Conservation (phyloP, 2,113 vertebrate species). For the Lagenorhynchus albirostris region DNA sequence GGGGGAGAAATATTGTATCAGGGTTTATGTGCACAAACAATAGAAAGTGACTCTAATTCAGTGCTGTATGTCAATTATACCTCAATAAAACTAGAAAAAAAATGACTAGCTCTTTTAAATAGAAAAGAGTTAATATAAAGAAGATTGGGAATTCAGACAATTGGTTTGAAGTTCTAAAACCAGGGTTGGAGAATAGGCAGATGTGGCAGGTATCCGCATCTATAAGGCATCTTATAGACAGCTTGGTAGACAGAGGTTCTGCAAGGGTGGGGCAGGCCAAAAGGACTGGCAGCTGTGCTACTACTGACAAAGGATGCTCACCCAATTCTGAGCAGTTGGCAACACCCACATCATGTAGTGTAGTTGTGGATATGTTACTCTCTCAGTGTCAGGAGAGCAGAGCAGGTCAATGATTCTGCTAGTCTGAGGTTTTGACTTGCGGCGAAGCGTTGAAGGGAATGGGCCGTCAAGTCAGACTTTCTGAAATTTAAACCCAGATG, state of each 20-base stretch:
- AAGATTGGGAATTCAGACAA: too few species aligned
- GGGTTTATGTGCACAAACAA: neutral
- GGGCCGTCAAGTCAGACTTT: neutral
- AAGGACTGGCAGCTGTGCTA: neutral
- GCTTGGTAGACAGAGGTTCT: neutral
- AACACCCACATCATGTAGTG: neutral
- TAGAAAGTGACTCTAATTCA: neutral
- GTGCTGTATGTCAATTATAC: neutral
- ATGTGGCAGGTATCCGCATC: too few species aligned
- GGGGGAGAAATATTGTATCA: neutral
- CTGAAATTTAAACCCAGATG: neutral
- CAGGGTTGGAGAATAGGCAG: neutral
- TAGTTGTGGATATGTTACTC: neutral
- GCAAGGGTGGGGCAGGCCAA: neutral
- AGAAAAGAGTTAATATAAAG: neutral
- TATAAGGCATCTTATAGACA: neutral
- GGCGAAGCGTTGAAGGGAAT: neutral
- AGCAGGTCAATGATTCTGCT: neutral
- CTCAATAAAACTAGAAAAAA: neutral
- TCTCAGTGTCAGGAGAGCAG: neutral
- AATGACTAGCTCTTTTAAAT: neutral
- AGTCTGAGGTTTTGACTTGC: neutral
- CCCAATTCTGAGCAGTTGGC: neutral
- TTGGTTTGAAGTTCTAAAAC: neutral
- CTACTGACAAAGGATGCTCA: neutral